phyloP scores from a whole-genome alignment of 2,113 vertebrate species.

The Melanerpes formicivorus region DNA sequence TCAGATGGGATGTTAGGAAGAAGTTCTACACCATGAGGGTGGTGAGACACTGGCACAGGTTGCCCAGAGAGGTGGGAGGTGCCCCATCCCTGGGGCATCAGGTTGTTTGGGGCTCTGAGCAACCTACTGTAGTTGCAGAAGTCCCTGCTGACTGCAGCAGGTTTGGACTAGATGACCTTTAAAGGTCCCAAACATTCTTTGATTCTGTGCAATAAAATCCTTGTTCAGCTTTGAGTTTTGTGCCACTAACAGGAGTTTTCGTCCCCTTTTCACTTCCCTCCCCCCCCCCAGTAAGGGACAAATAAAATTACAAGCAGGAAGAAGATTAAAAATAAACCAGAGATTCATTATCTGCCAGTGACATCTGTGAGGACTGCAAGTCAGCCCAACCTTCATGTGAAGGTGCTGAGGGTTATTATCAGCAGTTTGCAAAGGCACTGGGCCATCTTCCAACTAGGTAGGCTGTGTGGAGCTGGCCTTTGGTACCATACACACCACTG shows the following conservation, averaged over 20 bases:
- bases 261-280: not conserved
- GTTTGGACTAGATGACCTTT: no score
- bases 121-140: no score
- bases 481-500: rapidly evolving
- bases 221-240: not conserved
- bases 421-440: rapidly evolving
- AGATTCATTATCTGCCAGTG: not conserved
- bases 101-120: no score
- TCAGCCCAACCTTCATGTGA: not conserved
- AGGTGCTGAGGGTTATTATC: rapidly evolving
- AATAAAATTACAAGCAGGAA: not conserved
- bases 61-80: no score
- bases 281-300: not conserved
- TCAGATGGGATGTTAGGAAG: no score
- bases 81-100: no score
- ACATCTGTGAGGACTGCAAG: not conserved
- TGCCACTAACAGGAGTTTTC: not conserved
- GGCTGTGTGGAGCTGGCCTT: not conserved
- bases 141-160: no score
- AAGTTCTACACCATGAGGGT: no score
- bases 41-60: no score
- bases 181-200: no score
- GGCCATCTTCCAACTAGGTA: not conserved
- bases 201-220: no score
- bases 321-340: not conserved